phyloP scores from a whole-genome alignment of 2,797 vertebrate genomes.

The Pseudomugil tenellus region DNA sequence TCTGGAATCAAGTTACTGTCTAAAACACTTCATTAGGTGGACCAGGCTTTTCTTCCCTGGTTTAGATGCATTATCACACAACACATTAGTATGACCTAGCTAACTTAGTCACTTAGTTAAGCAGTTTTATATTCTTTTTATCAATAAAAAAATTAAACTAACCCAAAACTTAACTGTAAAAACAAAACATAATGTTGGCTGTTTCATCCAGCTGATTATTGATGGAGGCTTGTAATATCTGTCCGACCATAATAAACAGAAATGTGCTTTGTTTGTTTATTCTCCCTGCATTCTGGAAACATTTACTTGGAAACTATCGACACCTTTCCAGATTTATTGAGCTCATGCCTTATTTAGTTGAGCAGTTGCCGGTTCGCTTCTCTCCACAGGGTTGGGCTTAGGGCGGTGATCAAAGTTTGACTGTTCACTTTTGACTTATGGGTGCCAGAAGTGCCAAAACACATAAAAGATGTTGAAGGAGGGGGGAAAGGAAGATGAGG shows the following conservation, averaged over 20 bases:
- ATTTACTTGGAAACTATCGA: conserved; percentile 26
- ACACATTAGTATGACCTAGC: neutral
- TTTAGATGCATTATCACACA: neutral
- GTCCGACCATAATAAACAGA: neutral
- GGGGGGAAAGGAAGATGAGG: conserved; percentile 70
- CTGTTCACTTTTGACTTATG: conserved; percentile 65
- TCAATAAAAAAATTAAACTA: neutral
- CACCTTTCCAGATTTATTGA: conserved; percentile 28
- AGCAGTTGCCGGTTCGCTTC: conserved; percentile 30
- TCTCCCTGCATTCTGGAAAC: neutral
- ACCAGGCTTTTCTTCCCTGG: neutral
- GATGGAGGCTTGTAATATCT: neutral
- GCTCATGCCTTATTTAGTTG: conserved; percentile 20
- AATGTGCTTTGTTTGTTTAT: neutral
- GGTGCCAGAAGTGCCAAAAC: conserved; percentile 72
- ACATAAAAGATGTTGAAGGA: conserved; percentile 71
- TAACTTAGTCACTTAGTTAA: neutral
- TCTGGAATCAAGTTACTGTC: neutral
- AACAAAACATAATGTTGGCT: neutral
- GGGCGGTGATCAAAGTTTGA: conserved; percentile 54
- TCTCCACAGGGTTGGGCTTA: conserved; percentile 42
- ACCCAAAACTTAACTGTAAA: neutral
- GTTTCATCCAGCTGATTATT: neutral
- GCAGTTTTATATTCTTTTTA: neutral
- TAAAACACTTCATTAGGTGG: neutral